Conservation (phyloP, 2,113 vertebrate species). For the Cnemophilus loriae region DNA sequence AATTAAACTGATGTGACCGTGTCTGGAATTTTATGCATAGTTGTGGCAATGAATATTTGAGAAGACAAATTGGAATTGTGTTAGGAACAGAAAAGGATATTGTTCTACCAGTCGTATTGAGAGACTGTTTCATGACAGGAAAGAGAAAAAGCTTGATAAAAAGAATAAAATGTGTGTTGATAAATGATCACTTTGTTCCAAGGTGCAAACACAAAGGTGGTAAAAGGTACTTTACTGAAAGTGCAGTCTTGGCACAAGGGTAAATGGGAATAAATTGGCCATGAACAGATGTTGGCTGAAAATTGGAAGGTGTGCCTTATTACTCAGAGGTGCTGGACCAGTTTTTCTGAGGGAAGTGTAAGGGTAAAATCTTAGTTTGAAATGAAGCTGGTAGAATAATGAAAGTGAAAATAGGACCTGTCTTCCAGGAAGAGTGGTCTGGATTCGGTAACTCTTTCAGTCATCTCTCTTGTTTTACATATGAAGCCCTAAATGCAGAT, state of each 20-base stretch:
- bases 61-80: background rate
- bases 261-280: slow-evolving; percentile 21
- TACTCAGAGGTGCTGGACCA: background rate
- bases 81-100: background rate
- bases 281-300: slow-evolving; percentile 18
- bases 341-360: background rate
- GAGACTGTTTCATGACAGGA: background rate
- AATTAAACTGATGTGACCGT: background rate
- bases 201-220: background rate
- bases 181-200: background rate
- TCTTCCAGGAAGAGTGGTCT: background rate
- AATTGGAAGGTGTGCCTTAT: background rate
- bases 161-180: background rate
- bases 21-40: background rate
- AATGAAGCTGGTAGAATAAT: background rate
- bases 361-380: background rate
- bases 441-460: background rate
- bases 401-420: background rate
- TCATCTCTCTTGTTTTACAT: background rate
- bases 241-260: background rate
- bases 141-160: background rate
- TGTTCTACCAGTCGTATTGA: background rate
- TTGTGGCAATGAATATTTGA: background rate
- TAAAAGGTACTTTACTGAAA: slow-evolving; percentile 9
- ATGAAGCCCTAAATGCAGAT: background rate